These are phyloP conservation scores for Cololabis saira DNA, from an alignment of 2,113 vertebrate species.

Conservation along the genomic window DNA sequence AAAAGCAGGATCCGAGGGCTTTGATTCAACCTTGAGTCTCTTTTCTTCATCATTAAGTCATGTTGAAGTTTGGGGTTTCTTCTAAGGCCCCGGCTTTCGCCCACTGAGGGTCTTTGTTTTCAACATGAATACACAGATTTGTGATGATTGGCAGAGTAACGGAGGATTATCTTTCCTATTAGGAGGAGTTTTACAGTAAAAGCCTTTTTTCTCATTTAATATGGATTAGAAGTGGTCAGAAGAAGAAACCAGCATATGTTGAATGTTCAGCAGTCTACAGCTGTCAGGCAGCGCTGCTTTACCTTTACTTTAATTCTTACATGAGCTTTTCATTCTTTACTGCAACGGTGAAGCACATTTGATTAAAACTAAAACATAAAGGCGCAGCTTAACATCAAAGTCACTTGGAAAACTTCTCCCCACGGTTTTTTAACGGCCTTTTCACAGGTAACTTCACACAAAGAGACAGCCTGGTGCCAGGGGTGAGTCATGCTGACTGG, in stretches of 20 bases:
- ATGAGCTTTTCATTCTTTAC: background rate
- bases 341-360: background rate
- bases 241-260: conserved; percentile 28
- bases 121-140: conserved; percentile 27
- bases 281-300: conserved; percentile 2
- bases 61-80: conserved; percentile 11
- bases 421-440: background rate
- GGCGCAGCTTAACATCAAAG: background rate
- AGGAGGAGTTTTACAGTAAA: conserved; percentile 32
- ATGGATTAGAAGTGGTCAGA: conserved; percentile 10
- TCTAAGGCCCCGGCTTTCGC: conserved; percentile 32
- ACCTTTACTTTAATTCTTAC: conserved; percentile 3
- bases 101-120: conserved; percentile 30
- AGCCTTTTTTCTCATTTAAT: conserved; percentile 25
- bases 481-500: conserved; percentile 65
- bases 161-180: conserved; percentile 48
- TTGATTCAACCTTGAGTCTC: conserved; percentile 1
- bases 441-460: conserved; percentile 23
- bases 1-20: conserved; percentile 7
- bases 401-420: background rate
- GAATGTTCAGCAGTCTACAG: no score
- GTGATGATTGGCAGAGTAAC: conserved; percentile 61
- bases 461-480: conserved; percentile 25
- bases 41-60: conserved; percentile 26
- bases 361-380: background rate